Evolutionary conservation across 2,113 vertebrate genomes (phyloP), one percentile per base, ranked within the genome.

Genomic region (Brienomyrus brachyistius): DNA sequence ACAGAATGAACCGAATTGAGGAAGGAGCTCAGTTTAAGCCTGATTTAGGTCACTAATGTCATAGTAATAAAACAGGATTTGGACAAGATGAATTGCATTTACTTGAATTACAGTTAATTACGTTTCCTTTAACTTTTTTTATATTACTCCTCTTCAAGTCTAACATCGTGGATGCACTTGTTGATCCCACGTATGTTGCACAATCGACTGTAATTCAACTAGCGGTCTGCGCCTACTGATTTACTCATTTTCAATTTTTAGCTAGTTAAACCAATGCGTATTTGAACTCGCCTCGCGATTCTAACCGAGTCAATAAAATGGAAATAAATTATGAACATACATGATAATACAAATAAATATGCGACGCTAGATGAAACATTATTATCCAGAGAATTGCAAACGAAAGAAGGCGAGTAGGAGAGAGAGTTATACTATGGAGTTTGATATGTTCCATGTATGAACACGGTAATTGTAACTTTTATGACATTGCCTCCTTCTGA

Each of bases 1-100:
- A 13, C 87, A 21, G 31, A 80, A 90, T 13, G 62, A 70, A 91
- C 88, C 92, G 93, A 93, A 91, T 91, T 91, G 50, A n/a, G n/a
- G 15, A 62, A 50, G 59, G 87, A 70, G 51, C 52, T 19, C 48
- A 48, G 43, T 62, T 88, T 88, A 8, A 51, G 23, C n/a, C 48
- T 35, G 27, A 15, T 27, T 45, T 45, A 40, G 45, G 62, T 43
- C 87, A 66, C 35, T 83, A 48, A 48, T 31, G 23, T 86, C 21
- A 48, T 40, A n/a, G 15, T 43, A 40, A 80, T 80, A 80, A 80
- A 17, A 15, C 74, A 3, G 31, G 31, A 13, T 19, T 43, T 15
- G 74, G 13, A 80, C 74, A 80, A 80, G 17, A 80, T 80, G 31
- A 40, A 80, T 40, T 80, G 35, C n/a, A 27, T 35, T 43, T 43